These are phyloP conservation scores for Drosophila funebris DNA, from an alignment of 1,140 invertebrate species.

Conservation along the genomic window DNA sequence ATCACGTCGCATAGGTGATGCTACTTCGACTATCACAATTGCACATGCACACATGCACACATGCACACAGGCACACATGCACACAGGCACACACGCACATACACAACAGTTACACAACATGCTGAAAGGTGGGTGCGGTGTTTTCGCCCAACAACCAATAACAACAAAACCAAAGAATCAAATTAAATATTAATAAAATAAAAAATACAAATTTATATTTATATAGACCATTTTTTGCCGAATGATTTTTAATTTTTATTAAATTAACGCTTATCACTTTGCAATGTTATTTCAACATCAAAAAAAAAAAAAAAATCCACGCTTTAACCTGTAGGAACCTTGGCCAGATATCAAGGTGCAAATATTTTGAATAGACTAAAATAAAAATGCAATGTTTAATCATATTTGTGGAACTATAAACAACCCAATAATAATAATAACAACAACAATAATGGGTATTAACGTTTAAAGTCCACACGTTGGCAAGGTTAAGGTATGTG, in stretches of 20 bases:
- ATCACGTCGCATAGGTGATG: slow-evolving; percentile 40
- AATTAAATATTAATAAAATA: slow-evolving; percentile 4
- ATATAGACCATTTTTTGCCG: slow-evolving; percentile 4
- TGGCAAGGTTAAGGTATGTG: slow-evolving; percentile 67
- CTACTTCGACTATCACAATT: slow-evolving; percentile 6
- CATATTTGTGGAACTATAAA: background rate
- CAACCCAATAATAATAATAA: slow-evolving; percentile 9
- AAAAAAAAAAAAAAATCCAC: too few species aligned
- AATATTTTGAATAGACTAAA: background rate
- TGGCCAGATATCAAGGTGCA: slow-evolving; percentile 57
- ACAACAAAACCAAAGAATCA: slow-evolving; percentile 2
- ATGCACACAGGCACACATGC: background rate
- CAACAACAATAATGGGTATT: background rate
- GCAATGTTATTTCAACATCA: background rate
- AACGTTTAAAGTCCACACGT: slow-evolving; percentile 59
- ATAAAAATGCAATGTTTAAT: background rate
- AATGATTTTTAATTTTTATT: background rate
- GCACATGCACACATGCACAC: slow-evolving; percentile 15
- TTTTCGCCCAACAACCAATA: slow-evolving; percentile 32
- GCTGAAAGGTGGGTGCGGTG: slow-evolving; percentile 25
- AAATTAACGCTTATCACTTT: slow-evolving; percentile 45
- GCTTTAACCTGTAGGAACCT: slow-evolving; percentile 55
- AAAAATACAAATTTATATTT: too few species aligned
- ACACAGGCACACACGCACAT: slow-evolving; percentile 1
- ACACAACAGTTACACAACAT: slow-evolving; percentile 37